These are phyloP conservation scores for Alethe diademata DNA, from an alignment of 2,113 vertebrate species.

Conservation along the genomic window DNA sequence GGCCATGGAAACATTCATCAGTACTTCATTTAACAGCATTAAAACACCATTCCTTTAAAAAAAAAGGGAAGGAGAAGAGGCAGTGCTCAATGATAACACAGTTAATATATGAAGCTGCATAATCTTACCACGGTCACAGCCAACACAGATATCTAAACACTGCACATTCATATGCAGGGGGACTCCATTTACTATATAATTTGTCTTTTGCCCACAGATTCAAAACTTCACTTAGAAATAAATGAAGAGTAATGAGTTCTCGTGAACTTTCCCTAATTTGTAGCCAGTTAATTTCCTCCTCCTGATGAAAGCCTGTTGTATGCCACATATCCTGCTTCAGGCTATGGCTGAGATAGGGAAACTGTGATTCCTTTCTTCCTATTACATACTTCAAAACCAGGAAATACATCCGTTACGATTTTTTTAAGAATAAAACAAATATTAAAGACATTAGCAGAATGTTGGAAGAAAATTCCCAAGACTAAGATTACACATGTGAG, in stretches of 20 bases:
- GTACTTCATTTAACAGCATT: background rate
- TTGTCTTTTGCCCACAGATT: background rate
- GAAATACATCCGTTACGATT: constrained; percentile 19
- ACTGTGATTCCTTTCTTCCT: constrained; percentile 35
- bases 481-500: background rate
- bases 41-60: background rate
- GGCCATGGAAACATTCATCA: background rate
- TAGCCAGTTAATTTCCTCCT: constrained; percentile 22
- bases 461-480: background rate
- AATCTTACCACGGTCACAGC: background rate
- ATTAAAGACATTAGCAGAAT: background rate
- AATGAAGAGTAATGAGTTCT: background rate
- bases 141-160: background rate
- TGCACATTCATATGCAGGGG: background rate
- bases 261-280: background rate
- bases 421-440: constrained; percentile 19
- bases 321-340: constrained; percentile 18
- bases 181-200: background rate
- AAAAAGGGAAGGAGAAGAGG: background rate
- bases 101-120: background rate
- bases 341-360: background rate
- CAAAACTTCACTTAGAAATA: background rate
- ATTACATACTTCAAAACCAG: constrained; percentile 15
- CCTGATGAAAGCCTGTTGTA: background rate
- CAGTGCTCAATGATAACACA: background rate